Base-by-base conservation (phyloP, 2,113 vertebrate genomes). In the Pollachius pollachius region DNA sequence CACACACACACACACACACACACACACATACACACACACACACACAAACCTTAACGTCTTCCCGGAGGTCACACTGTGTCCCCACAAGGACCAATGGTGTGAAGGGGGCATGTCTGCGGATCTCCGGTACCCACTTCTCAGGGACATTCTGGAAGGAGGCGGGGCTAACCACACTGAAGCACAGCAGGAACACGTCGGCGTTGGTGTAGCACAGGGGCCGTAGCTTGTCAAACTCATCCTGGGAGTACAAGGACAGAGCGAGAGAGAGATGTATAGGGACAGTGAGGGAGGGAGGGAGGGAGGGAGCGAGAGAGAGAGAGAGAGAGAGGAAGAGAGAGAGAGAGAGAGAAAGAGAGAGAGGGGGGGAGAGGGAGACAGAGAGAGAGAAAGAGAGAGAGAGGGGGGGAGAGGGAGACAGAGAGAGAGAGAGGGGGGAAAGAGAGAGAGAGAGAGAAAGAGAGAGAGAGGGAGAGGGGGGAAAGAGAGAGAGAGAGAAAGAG, bases 171-270 rank as follows among this genome's bases (percentile, higher is more conserved):
- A 98, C 96, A 0, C 97, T 98, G 91, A 98, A 98, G 93, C 97
- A 98, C 64, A 98, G 89, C 87, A 98, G 88, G 87, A 98, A 98
- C 85, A 96, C 91, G 73, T 98, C 96, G 0, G 96, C 91, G 41
- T 95, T 95, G 85, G 96, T 96, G 89, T 98, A 98, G 86, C 96
- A 98, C 73, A 98, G 92, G 15, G 96, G 96, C 8, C 97, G 91
- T 70, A 98, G 94, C 86, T 94, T 95, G 90, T 98, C 97, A 0
- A 98, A 98, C 85, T 98, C 97, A 76, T 98, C 97, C 97, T 98
- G 91, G 54, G 52, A 5, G 30, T 34, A 25, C n/a, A 13, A 48
- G 41, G 41, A 13, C 41, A 48, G 6, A 56, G 64, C 65, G 68
- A 58, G 17, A 41, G 63, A 23, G 65, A 19, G 21, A 21, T n/a